A percentile compares a stretch with the other conserved stretches of the same genome.
These are phyloP conservation scores for Caenorhabditis sp. DNA, from an alignment of 2,888 invertebrate species.

Conservation along the genomic window DNA sequence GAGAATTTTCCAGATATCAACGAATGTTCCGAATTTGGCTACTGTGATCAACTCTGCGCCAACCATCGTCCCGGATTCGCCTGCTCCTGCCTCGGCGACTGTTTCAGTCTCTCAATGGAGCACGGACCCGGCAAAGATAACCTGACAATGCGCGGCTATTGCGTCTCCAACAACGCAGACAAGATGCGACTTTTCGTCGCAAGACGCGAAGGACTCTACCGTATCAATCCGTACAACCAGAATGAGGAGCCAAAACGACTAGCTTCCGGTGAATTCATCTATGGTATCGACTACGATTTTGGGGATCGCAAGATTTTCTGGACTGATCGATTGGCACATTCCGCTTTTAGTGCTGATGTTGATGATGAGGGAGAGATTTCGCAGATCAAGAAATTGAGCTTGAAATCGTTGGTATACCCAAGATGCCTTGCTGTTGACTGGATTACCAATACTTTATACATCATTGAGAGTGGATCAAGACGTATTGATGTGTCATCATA, in stretches of 20 bases:
- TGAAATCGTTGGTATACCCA: constrained; percentile 69
- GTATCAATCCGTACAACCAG: constrained; percentile 49
- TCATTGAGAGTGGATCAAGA: constrained; percentile 78
- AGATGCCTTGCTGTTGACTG: constrained; percentile 86
- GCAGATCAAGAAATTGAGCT: constrained; percentile 66
- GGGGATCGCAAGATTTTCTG: constrained; percentile 84
- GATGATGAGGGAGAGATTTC: constrained; percentile 66
- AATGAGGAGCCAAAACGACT: constrained; percentile 60
- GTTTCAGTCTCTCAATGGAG: constrained; percentile 59
- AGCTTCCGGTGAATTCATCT: constrained; percentile 70
- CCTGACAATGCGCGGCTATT: constrained; percentile 66
- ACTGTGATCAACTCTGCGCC: constrained; percentile 90
- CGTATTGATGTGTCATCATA: constrained; percentile 93
- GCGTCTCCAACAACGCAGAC: constrained; percentile 66
- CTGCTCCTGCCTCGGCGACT: constrained; percentile 67
- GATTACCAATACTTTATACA: constrained; percentile 92
- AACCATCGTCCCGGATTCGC: constrained; percentile 84
- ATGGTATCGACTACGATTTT: constrained; percentile 92
- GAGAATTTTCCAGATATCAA: constrained; percentile 80
- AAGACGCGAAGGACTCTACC: constrained; percentile 67
- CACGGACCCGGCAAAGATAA: constrained; percentile 61
- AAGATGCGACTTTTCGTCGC: constrained; percentile 69
- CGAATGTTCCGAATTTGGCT: constrained; percentile 77
- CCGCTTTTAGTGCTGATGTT: constrained; percentile 66
- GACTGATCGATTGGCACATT: constrained; percentile 75